Evolutionary conservation across 1,140 invertebrate genomes (phyloP), one percentile per base, ranked within the genome.

Genomic region (Popillia japonica): DNA sequence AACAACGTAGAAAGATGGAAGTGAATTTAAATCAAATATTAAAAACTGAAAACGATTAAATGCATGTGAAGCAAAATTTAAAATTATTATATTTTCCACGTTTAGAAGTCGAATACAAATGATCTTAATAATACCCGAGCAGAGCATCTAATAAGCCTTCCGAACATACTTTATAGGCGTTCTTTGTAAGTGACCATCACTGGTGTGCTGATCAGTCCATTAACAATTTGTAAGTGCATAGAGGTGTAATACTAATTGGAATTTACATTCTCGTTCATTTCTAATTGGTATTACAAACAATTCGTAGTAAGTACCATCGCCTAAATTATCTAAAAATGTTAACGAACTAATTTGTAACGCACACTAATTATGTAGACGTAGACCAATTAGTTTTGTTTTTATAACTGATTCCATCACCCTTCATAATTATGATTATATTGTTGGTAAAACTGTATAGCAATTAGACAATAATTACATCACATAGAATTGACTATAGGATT

Each of bases 231-330:
- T 17, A 10, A 48, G 44, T 48, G 10, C 44, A 48, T 48, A 14
- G 10, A 48, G 27, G 27, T 48, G 3, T 17, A 10, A 48, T 48
- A 48, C 44, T 48, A 48, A 48, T 48, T 48, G n/a, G 10, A 27
- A 68, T 23, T 34, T 11, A 68, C 61, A 68, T 68, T 68, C 61
- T 27, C 61, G 11, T 22, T 23, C 6, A 68, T 68, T 68, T 22
- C 61, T 68, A 68, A 68, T 68, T 68, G 61, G 11, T 34, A 27
- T 17, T 68, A 68, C 27, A 68, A 68, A 68, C 61, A 68, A 27
- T 34, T 6, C 3, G 11, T 22, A 34, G 27, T 4, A 34, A 34
- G 27, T 34, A 68, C 27, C 11, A 22, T 68, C 17, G 61, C 20
- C 20, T 55, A 55, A 55, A 14, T 17, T n/a, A 55, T 55, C n/a